Conservation (phyloP, 2,797 vertebrate genomes). For the Limnodromus scolopaceus region DNA sequence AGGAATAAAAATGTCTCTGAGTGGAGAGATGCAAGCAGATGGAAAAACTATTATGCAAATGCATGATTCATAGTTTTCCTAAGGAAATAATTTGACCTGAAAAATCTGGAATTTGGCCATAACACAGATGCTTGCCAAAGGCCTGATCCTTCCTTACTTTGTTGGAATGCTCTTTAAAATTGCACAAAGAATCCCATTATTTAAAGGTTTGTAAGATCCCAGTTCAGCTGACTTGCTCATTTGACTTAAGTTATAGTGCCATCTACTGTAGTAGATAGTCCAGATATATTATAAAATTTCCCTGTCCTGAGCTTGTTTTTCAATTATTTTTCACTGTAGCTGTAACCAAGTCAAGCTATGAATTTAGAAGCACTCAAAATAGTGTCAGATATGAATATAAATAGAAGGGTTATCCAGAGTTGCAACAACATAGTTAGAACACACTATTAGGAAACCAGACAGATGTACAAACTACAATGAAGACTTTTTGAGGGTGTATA, state of each 20-base stretch:
- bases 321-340: background rate
- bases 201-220: background rate
- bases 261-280: conserved; percentile 39
- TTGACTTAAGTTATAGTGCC: conserved; percentile 54
- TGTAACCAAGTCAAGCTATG: background rate
- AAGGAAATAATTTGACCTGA: conserved; percentile 32
- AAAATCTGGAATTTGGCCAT: background rate
- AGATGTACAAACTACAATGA: background rate
- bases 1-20: background rate
- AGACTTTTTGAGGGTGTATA: background rate
- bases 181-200: conserved; percentile 2
- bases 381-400: background rate
- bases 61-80: conserved; percentile 24
- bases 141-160: background rate
- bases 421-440: background rate
- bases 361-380: background rate
- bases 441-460: background rate
- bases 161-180: background rate
- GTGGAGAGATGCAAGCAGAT: background rate
- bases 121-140: conserved; percentile 5
- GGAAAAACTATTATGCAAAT: conserved; percentile 15
- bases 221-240: background rate
- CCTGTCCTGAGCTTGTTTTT: background rate
- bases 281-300: background rate
- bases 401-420: background rate